Evolutionary conservation across 2,113 vertebrate genomes (phyloP).

Genomic region (Apteryx mantelli): DNA sequence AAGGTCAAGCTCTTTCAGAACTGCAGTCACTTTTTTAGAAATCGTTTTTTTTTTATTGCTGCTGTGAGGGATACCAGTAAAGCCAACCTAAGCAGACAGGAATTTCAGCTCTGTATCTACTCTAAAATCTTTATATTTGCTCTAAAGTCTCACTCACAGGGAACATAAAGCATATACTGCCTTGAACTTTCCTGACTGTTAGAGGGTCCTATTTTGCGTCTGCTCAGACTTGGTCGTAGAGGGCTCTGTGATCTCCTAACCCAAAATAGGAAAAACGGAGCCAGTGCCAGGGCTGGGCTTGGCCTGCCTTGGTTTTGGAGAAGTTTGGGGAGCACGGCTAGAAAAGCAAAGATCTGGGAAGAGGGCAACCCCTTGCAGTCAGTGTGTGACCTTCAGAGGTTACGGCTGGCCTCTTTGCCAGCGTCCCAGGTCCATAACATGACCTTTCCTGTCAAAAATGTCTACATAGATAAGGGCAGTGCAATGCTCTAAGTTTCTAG

Average conservation of each 20-base stretch:
- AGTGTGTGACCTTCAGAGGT: not conserved
- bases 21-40: not conserved
- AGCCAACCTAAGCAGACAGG: constrained; percentile 12
- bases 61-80: constrained; percentile 14
- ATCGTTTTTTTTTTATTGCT: constrained; percentile 41
- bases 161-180: rapidly evolving
- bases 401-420: not conserved
- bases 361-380: not conserved
- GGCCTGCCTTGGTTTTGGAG: not conserved
- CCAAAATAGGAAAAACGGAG: not conserved
- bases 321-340: not conserved
- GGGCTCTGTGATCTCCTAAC: not conserved
- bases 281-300: not conserved
- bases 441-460: not conserved
- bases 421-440: not conserved
- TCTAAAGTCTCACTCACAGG: not conserved
- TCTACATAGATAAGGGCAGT: not conserved
- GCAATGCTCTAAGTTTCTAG: not conserved
- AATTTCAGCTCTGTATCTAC: constrained; percentile 32
- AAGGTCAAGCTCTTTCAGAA: constrained; percentile 29
- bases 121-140: constrained; percentile 4
- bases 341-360: not conserved
- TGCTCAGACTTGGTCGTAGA: not conserved
- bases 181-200: not conserved
- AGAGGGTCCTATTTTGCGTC: not conserved